Base-by-base conservation (phyloP, 2,888 invertebrate species). In the Leptinotarsa juncta region DNA sequence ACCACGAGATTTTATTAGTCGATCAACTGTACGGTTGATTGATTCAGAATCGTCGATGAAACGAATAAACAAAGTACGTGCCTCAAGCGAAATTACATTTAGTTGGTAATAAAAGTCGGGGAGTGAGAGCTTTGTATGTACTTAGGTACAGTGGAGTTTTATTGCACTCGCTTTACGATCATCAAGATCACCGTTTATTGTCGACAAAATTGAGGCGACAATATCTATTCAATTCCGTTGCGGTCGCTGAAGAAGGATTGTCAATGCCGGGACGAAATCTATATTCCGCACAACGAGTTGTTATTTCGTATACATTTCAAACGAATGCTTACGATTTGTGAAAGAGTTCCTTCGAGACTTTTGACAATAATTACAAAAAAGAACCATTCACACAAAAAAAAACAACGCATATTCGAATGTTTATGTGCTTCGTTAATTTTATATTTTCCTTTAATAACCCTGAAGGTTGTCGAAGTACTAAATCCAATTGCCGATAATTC, bases 161-260 rank as follows among this genome's bases (percentile, higher is more conserved):
- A 86, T 84, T 84, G 82, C 84, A 78, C 81, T 80, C 84, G 80
- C 85, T 86, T 86, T 86, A 86, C 86, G 86, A 86, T 85, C 86
- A 86, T 84, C 85, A 84, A 85, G 86, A 86, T 85, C 84, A 80
- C 82, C 82, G 83, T 85, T 85, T 85, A 85, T 85, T 84, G 84
- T 82, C 81, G 78, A 80, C 79, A 79, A 81, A 79, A 80, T 80
- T 81, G 78, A 80, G 82, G 82, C 81, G 81, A 83, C 85, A 83
- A 83, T 84, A 84, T 85, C 86, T 84, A 85, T 86, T 86, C 86
- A 85, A 85, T 86, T 85, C 83, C 18, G 42, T n/a, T 62, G 42
- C 32, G 62, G n/a, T 42, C 5, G 32, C 62, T 23, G 23, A 55
- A n/a, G 57, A n/a, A 48, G 57, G 49, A 60, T 48, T 42, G 18